A percentile compares a stretch with the other conserved stretches of the same genome.
phyloP scores from a whole-genome alignment of 30 jellyfish, hydroid and myxozoan genomes.

The Calvadosia cruxmelitensis region DNA sequence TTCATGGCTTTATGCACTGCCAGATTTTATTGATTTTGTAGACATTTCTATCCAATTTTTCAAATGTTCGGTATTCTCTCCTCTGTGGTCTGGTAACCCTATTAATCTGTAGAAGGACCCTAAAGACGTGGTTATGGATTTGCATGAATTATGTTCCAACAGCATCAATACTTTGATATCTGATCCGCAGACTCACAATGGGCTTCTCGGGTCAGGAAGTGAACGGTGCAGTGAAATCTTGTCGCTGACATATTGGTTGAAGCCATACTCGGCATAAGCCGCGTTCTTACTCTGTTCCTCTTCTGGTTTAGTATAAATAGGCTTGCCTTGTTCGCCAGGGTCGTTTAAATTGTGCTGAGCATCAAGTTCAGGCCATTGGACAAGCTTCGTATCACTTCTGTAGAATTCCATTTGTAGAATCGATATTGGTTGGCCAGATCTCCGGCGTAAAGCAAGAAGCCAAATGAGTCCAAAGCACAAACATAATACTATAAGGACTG shows the following conservation, averaged over 20 bases:
- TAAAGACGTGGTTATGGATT: too few species aligned
- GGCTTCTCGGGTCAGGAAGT: constrained; percentile 71
- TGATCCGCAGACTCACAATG: constrained; percentile 69
- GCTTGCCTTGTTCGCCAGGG: constrained; percentile 88
- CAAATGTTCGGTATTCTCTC: too few species aligned
- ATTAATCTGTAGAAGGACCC: too few species aligned
- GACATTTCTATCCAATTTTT: too few species aligned
- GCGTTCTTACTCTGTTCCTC: constrained; percentile 33
- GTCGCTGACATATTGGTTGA: constrained; percentile 89
- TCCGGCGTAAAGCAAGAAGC: background rate
- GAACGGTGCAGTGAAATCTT: constrained; percentile 83
- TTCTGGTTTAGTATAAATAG: constrained; percentile 51
- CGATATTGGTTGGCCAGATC: too few species aligned
- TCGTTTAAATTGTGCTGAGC: constrained; percentile 29
- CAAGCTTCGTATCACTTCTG: background rate
- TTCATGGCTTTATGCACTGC: too few species aligned
- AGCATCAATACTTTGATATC: too few species aligned
- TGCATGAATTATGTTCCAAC: too few species aligned
- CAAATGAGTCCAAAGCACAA: background rate
- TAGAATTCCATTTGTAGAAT: too few species aligned
- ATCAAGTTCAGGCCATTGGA: constrained; percentile 62
- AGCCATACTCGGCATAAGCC: constrained; percentile 91
- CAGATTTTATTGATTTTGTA: too few species aligned
- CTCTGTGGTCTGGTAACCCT: too few species aligned
- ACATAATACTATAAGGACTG: background rate